Conservation (phyloP, 23 tunicate species). For the Halocynthia roretzi region DNA sequence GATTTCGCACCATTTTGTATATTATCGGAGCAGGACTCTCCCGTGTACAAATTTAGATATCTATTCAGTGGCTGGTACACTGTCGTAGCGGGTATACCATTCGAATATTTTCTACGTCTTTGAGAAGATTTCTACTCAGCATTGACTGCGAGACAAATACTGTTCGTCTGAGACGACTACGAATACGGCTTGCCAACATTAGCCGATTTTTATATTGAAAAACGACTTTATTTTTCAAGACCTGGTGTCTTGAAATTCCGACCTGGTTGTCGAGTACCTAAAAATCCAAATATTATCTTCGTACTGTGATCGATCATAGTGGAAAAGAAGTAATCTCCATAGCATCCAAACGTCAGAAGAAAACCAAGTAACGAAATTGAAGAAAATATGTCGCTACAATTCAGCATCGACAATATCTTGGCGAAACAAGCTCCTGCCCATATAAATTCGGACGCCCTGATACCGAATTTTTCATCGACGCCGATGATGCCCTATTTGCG, state of each 20-base stretch:
- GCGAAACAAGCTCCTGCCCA: conserved; percentile 27
- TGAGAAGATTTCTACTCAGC: not conserved
- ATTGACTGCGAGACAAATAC: not conserved
- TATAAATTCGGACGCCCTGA: not conserved
- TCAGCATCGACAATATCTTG: conserved; percentile 89
- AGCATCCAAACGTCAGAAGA: not conserved
- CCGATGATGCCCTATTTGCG: conserved; percentile 74
- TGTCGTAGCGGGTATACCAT: conserved; percentile 36
- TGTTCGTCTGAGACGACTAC: conserved; percentile 24
- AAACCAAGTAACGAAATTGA: not conserved
- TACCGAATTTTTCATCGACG: conserved; percentile 7
- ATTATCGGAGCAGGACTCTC: conserved; percentile 94
- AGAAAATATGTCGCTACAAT: conserved; percentile 73
- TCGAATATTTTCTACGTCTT: conserved; percentile 13
- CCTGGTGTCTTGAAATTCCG: conserved; percentile 28
- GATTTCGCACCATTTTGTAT: conserved; percentile 35
- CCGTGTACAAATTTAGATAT: conserved; percentile 45
- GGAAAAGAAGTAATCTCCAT: not conserved
- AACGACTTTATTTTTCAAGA: conserved; percentile 13
- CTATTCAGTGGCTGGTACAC: conserved; percentile 95
- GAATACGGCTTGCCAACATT: conserved; percentile 26
- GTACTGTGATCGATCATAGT: conserved; percentile 17
- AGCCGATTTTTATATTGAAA: conserved; percentile 15
- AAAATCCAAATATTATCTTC: conserved; percentile 15
- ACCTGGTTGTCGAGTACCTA: conserved; percentile 35